Evolutionary conservation across 2,113 vertebrate genomes (phyloP).

Genomic region (pig (Sus scrofa)): T2T-Sscrofa CM000812.6:214898501-214899000

Average conservation of each 20-base stretch:
- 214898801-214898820: not conserved
- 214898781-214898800: not conserved
- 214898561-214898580: not conserved
- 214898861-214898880: not conserved
- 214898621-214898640: not conserved
- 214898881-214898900: not conserved
- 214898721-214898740: not conserved
- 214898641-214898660: not conserved
- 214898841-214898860: not conserved
- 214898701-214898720: not conserved
- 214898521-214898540: not conserved
- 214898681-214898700: not conserved
- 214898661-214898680: not conserved
- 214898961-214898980: not conserved
- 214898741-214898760: not conserved
- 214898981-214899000: not conserved
- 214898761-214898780: not conserved
- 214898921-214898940: conserved; percentile 40
- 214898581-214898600: not conserved
- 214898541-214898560: not conserved
- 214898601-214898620: not conserved
- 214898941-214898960: not conserved
- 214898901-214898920: conserved; percentile 18
- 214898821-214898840: not conserved
- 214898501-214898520: not conserved